Evolutionary conservation across 2,113 vertebrate species (phyloP), one percentile per base, ranked within the genome.

Genomic region (Oryzias woworae): DNA sequence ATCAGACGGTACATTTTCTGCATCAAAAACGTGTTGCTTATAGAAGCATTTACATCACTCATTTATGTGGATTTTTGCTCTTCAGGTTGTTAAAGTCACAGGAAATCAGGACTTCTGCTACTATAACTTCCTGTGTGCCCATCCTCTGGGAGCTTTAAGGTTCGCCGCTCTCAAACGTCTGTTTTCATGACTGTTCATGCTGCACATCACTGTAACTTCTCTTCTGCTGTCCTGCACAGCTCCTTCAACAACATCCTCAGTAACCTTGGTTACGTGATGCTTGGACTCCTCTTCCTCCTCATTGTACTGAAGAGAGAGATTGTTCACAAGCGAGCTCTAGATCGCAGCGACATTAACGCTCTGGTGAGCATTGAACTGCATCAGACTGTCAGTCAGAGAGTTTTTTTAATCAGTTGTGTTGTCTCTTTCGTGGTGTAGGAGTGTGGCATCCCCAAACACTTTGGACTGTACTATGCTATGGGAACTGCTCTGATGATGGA

Each of bases 91-190:
- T 60, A 98, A 98, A 0, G 95, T 94, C 53, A 98, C 97, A 0
- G 97, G 97, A 71, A 98, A 99, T 81, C 97, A 99, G 83, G 97
- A 99, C 87, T 98, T 99, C 89, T 99, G 97, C 88, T 99, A 95
- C 87, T 99, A 99, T 88, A 99, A 99, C 91, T 99, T 99, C 81
- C 86, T 98, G 62, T 99, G 97, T 0, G 97, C 97, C 46, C 96
- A 98, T 80, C 97, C 97, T 0, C 90, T 98, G 63, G 96, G 97
- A 59, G 95, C 93, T 58, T 92, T 98, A 57, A 98, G 96, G 97
- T 98, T 41, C 1, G 84, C 23, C 14, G 4, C 58, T 36, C 1
- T 45, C 14, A 26, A 2, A 22, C 44, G 8, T 16, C n/a, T 50
- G 91, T 41, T 43, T 31, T 24, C 41, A 44, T 43, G 8, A 31